These are phyloP conservation scores for Lasioglossum malachurum DNA, from an alignment of 2,888 invertebrate species.

Conservation along the genomic window DNA sequence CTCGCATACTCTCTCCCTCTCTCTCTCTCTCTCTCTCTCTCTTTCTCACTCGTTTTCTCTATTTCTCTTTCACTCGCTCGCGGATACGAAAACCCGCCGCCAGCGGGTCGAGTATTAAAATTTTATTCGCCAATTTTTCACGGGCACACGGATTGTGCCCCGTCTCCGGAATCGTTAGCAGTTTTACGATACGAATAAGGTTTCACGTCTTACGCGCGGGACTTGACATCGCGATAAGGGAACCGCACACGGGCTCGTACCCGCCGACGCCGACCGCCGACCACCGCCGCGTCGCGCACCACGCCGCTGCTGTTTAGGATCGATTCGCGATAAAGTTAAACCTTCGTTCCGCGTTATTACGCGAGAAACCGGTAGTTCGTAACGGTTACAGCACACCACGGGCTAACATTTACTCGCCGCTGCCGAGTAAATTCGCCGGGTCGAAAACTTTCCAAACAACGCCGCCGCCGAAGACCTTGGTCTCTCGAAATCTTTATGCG, in stretches of 20 bases:
- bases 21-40: too few relatives aligned
- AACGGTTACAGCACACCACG: conserved; percentile 44
- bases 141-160: background rate
- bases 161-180: background rate
- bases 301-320: conserved; percentile 16
- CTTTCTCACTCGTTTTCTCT: background rate
- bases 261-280: background rate
- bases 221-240: conserved; percentile 26
- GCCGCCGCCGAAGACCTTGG: background rate
- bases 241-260: background rate
- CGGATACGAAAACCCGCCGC: background rate
- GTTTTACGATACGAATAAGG: conserved; percentile 7
- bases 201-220: background rate
- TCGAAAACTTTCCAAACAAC: conserved; percentile 18
- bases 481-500: background rate
- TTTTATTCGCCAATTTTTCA: background rate
- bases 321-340: conserved; percentile 49
- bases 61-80: background rate
- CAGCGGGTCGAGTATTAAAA: background rate
- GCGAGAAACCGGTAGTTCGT: conserved; percentile 55
- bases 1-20: background rate
- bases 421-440: conserved; percentile 15
- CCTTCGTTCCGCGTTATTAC: conserved; percentile 58
- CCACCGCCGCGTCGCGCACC: too few relatives aligned
- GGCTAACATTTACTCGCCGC: conserved; percentile 16